Conservation (phyloP, 2,888 invertebrate species). For the Horisme vitalbata region DNA sequence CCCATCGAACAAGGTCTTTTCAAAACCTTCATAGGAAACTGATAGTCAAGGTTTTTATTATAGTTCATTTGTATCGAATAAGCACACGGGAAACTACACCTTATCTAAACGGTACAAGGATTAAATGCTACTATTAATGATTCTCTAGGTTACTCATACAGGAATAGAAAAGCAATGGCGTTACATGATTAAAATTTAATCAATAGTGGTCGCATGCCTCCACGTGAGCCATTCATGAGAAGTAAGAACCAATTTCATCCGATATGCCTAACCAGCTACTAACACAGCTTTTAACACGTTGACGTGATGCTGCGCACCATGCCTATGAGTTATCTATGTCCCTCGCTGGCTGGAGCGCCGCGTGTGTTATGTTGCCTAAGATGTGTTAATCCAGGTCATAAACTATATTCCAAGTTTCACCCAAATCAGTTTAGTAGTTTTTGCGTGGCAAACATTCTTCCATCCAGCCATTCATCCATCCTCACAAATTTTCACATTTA, state of each 20-base stretch:
- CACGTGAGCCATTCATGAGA: conserved; percentile 1
- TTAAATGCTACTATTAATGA: conserved; percentile 20
- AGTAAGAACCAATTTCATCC: neutral
- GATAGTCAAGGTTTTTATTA: conserved; percentile 42
- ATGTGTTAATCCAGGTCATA: too few species aligned
- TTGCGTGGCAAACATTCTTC: too few species aligned
- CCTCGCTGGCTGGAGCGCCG: too few species aligned
- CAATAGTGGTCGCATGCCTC: conserved; percentile 10
- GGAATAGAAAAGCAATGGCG: conserved; percentile 31
- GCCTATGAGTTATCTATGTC: too few species aligned
- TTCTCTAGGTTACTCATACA: conserved; percentile 34
- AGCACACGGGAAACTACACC: conserved; percentile 34
- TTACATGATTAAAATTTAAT: conserved; percentile 19
- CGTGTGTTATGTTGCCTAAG: too few species aligned
- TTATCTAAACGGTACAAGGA: conserved; percentile 34
- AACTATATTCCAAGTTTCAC: too few species aligned
- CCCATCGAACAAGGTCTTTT: conserved; percentile 47
- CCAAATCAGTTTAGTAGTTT: too few species aligned
- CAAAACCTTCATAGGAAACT: conserved; percentile 47
- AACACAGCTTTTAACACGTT: too few species aligned
- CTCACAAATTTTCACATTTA: too few species aligned
- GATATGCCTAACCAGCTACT: neutral
- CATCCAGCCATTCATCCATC: too few species aligned
- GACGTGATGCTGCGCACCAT: too few species aligned
- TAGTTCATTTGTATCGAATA: conserved; percentile 10